Conservation (phyloP, 2,888 invertebrate genomes). For the Caenorhabditis auriculariae region DNA sequence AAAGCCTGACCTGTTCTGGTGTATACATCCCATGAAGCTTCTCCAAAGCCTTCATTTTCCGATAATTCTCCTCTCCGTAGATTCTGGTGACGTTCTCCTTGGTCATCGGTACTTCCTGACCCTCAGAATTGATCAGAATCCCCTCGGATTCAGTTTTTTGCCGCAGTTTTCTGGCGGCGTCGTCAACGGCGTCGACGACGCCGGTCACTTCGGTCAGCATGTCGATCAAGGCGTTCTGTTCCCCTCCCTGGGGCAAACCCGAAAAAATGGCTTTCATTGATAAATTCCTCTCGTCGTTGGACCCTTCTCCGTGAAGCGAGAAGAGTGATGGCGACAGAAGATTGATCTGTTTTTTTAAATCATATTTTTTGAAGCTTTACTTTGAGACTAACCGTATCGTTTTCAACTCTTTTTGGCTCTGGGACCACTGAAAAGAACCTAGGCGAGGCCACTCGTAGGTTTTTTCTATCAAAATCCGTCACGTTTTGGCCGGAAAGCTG, state of each 20-base stretch:
- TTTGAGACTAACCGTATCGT: conserved; percentile 18
- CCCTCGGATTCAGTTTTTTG: conserved; percentile 14
- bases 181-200: conserved; percentile 33
- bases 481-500: conserved; percentile 35
- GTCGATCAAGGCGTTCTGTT: conserved; percentile 47
- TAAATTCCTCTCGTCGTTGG: conserved; percentile 32
- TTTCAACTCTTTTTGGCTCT: conserved; percentile 37
- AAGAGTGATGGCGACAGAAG: conserved; percentile 54
- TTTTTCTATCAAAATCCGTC: conserved; percentile 27
- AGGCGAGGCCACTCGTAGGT: conserved; percentile 39
- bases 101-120: conserved; percentile 31
- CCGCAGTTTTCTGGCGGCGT: conserved; percentile 13
- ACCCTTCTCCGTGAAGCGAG: conserved; percentile 44
- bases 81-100: conserved; percentile 44
- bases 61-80: conserved; percentile 40
- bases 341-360: conserved; percentile 28
- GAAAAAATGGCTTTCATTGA: no score
- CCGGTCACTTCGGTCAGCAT: conserved; percentile 53
- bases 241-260: conserved; percentile 25
- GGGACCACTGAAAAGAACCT: conserved; percentile 48
- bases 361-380: not conserved
- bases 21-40: conserved; percentile 39
- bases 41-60: conserved; percentile 45
- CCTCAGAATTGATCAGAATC: conserved; percentile 31
- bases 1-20: conserved; percentile 34